phyloP scores from a whole-genome alignment of 2,888 invertebrate species.

The Stomorhina lunata region DNA sequence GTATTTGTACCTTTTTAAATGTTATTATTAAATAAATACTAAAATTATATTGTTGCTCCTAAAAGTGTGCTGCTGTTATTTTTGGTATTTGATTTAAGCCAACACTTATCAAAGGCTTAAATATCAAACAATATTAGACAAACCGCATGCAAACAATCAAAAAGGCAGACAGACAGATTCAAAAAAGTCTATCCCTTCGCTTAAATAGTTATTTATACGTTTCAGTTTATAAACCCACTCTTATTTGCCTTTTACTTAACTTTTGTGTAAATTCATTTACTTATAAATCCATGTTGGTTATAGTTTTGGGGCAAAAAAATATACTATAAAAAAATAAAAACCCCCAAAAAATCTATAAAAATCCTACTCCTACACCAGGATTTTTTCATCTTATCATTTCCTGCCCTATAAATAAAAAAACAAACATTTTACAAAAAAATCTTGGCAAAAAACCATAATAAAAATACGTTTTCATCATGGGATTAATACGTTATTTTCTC shows the following conservation, averaged over 20 bases:
- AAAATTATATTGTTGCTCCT: slow-evolving; percentile 15
- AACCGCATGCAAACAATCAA: slow-evolving; percentile 25
- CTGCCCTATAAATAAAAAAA: not conserved
- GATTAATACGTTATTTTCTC: slow-evolving; percentile 75
- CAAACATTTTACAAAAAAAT: slow-evolving; percentile 22
- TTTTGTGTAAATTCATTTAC: slow-evolving; percentile 44
- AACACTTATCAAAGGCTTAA: slow-evolving; percentile 58
- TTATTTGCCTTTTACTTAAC: slow-evolving; percentile 47
- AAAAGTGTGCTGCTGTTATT: not conserved
- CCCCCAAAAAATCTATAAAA: not conserved
- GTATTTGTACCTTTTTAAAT: slow-evolving; percentile 12
- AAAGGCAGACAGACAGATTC: not conserved
- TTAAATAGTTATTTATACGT: not conserved
- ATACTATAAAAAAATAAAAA: not conserved
- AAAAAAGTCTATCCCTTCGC: not conserved
- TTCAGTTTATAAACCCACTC: too few relatives aligned
- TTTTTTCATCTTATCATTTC: not conserved
- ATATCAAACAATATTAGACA: slow-evolving; percentile 58
- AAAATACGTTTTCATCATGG: slow-evolving; percentile 72
- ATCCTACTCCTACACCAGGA: not conserved
- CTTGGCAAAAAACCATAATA: slow-evolving; percentile 3
- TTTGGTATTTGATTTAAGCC: slow-evolving; percentile 53
- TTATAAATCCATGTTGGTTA: slow-evolving; percentile 24
- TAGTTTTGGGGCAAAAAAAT: slow-evolving; percentile 7
- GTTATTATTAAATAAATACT: slow-evolving; percentile 52